These are phyloP conservation scores for Caenorhabditis macrosperma DNA, from an alignment of 2,888 invertebrate genomes.

Conservation along the genomic window DNA sequence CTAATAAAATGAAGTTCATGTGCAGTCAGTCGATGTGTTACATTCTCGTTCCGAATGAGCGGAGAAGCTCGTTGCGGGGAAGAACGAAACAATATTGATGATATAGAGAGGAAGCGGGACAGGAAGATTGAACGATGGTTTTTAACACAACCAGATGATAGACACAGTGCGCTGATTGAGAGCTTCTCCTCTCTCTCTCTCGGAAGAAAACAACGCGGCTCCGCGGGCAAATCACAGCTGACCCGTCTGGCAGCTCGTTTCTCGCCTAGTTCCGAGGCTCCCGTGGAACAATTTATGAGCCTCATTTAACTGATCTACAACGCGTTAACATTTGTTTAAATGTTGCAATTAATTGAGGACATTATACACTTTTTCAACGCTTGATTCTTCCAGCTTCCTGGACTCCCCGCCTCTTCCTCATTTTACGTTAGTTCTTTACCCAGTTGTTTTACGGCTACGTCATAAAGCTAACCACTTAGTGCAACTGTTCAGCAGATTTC, in stretches of 20 bases:
- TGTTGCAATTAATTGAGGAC: conserved; percentile 18
- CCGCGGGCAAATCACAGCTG: conserved; percentile 37
- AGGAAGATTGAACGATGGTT: conserved; percentile 61
- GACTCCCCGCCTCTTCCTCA: too few species aligned
- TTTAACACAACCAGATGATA: conserved; percentile 58
- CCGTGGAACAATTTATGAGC: conserved; percentile 44
- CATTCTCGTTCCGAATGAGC: too few species aligned
- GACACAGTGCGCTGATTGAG: conserved; percentile 42
- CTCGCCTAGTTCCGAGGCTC: conserved; percentile 37
- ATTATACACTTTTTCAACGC: not conserved
- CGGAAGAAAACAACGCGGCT: conserved; percentile 44
- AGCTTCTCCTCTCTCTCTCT: too few species aligned
- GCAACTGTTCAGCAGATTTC: conserved; percentile 41
- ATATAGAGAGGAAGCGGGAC: conserved; percentile 25
- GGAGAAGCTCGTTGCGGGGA: conserved; percentile 4
- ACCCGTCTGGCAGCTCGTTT: conserved; percentile 47
- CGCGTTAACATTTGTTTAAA: conserved; percentile 31
- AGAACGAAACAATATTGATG: conserved; percentile 58
- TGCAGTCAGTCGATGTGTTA: too few species aligned
- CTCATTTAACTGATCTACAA: conserved; percentile 49
- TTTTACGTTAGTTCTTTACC: too few species aligned
- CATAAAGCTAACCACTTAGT: conserved; percentile 10
- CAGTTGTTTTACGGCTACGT: too few species aligned
- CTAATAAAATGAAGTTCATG: too few species aligned
- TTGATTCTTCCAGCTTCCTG: not conserved